These are phyloP conservation scores for Diarsia rubi DNA, from an alignment of 2,888 invertebrate genomes.

Conservation along the genomic window DNA sequence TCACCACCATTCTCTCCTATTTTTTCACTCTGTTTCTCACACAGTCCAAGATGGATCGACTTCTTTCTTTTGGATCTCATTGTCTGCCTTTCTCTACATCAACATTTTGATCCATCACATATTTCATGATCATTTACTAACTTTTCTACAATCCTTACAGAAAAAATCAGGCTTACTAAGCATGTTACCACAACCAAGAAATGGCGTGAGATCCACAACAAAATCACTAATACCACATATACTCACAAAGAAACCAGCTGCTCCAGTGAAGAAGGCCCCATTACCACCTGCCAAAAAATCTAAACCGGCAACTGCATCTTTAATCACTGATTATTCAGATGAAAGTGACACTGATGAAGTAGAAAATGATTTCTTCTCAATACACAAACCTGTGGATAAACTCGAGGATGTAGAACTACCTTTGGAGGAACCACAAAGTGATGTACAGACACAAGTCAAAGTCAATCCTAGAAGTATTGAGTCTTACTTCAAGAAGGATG, in stretches of 20 bases:
- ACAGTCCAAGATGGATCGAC: too few species aligned
- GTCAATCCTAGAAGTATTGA: constrained; percentile 77
- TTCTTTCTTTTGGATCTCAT: not conserved
- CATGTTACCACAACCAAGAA: constrained; percentile 93
- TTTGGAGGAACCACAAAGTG: constrained; percentile 76
- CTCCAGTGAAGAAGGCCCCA: constrained; percentile 70
- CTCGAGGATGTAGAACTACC: constrained; percentile 80
- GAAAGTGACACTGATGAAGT: constrained; percentile 89
- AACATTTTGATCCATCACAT: not conserved
- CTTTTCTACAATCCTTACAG: constrained; percentile 76
- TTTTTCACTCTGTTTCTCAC: not conserved
- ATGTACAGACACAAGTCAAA: constrained; percentile 42
- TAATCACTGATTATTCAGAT: constrained; percentile 81
- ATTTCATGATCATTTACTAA: not conserved
- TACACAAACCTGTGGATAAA: constrained; percentile 86
- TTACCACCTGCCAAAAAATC: constrained; percentile 72
- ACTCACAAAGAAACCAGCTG: constrained; percentile 81
- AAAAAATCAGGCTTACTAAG: constrained; percentile 93
- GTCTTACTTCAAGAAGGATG: constrained; percentile 83
- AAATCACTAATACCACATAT: constrained; percentile 87
- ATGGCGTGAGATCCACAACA: constrained; percentile 77
- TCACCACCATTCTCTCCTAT: not conserved
- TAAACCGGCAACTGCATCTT: constrained; percentile 69
- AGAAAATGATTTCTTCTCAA: constrained; percentile 90
- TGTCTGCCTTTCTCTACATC: not conserved